Percentiles rank a stretch among this genome's conserved stretches.
These are phyloP conservation scores for Drosophila longiperda DNA, from an alignment of 2,888 invertebrate genomes.

Conservation along the genomic window DNA sequence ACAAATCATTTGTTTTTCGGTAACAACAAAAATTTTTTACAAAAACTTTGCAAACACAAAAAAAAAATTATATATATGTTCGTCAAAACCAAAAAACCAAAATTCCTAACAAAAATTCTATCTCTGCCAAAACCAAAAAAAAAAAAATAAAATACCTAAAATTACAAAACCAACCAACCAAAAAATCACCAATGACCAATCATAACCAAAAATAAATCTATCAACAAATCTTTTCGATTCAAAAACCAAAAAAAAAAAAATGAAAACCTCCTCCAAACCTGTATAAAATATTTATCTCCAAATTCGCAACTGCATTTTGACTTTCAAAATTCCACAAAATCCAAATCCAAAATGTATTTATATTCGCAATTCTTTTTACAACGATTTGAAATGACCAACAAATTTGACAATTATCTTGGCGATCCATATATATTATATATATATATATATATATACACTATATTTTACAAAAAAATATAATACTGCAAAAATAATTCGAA, in stretches of 20 bases:
- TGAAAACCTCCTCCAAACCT: conserved; percentile 40
- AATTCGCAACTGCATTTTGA: conserved; percentile 64
- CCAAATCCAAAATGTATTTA: conserved; percentile 54
- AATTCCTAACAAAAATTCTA: conserved; percentile 64
- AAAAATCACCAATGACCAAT: conserved; percentile 57
- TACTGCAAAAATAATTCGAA: conserved; percentile 55
- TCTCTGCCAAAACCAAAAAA: conserved; percentile 58
- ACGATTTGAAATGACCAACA: conserved; percentile 62
- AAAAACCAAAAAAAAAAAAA: conserved; percentile 43
- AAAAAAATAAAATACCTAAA: conserved; percentile 46
- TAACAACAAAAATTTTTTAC: conserved; percentile 67
- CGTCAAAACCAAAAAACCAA: conserved; percentile 75
- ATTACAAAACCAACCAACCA: conserved; percentile 57
- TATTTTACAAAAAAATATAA: conserved; percentile 54
- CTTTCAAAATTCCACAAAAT: conserved; percentile 43
- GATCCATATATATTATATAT: conserved; percentile 83
- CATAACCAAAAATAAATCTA: conserved; percentile 49
- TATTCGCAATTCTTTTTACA: conserved; percentile 38
- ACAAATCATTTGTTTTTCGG: conserved; percentile 79
- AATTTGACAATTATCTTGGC: conserved; percentile 80
- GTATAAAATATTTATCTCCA: conserved; percentile 44
- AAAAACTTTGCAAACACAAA: conserved; percentile 68
- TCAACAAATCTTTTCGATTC: conserved; percentile 67
- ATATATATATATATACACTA: conserved; percentile 59
- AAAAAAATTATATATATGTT: conserved; percentile 85